A percentile compares a stretch with the other conserved stretches of the same genome.
Evolutionary conservation across 2,888 invertebrate genomes (phyloP).

Genomic region (Macrosoma leucophasiata): DNA sequence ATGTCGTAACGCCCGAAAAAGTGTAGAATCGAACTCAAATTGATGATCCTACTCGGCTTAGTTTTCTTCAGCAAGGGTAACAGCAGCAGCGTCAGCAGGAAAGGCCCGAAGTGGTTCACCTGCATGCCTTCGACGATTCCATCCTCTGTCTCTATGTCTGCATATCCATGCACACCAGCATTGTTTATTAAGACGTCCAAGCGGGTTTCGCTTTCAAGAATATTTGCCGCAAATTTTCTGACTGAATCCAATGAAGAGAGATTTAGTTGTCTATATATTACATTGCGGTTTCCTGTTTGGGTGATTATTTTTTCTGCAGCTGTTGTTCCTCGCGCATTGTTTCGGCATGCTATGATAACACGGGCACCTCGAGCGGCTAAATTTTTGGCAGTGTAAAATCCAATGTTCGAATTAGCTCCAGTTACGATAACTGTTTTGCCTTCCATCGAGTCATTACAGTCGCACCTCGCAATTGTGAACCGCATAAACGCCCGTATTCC

Average conservation of each 20-base stretch:
- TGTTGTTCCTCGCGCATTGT: slow-evolving; percentile 29
- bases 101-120: slow-evolving; percentile 74
- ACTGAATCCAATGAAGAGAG: slow-evolving; percentile 37
- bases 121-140: slow-evolving; percentile 76
- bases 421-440: slow-evolving; percentile 29
- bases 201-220: slow-evolving; percentile 36
- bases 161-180: slow-evolving; percentile 39
- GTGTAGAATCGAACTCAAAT: slow-evolving; percentile 68
- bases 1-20: slow-evolving; percentile 19
- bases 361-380: slow-evolving; percentile 39
- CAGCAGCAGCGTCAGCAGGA: slow-evolving; percentile 77
- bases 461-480: slow-evolving; percentile 22
- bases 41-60: slow-evolving; percentile 66
- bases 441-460: slow-evolving; percentile 8
- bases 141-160: slow-evolving; percentile 57
- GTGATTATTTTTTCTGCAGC: slow-evolving; percentile 28
- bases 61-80: slow-evolving; percentile 36
- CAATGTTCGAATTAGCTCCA: slow-evolving; percentile 39
- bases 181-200: slow-evolving; percentile 62
- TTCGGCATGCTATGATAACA: slow-evolving; percentile 44
- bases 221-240: slow-evolving; percentile 58
- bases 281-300: slow-evolving; percentile 25
- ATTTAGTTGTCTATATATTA: slow-evolving; percentile 30
- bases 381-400: slow-evolving; percentile 42
- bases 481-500: slow-evolving; percentile 21